Evolutionary conservation across 2,113 vertebrate species (phyloP).

Genomic region (Astur gentilis): DNA sequence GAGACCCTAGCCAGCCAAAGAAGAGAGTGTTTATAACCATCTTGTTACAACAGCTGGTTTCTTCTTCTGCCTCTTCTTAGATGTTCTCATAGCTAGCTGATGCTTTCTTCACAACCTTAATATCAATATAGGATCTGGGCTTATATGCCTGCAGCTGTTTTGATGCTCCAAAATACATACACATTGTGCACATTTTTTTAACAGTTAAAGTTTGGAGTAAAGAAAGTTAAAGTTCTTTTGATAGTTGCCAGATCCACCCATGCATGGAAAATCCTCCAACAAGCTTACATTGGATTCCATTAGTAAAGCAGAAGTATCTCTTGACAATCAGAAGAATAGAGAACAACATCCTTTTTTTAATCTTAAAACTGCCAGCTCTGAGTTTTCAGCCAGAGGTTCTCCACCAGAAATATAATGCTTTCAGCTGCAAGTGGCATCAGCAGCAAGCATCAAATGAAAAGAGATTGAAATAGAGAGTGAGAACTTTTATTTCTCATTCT

Average conservation of each 20-base stretch:
- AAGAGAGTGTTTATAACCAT: not conserved
- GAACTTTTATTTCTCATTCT: conserved; percentile 19
- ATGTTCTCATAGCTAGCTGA: not conserved
- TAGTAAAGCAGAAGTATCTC: not conserved
- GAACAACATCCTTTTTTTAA: not conserved
- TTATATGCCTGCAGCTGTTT: not conserved
- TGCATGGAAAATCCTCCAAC: not conserved
- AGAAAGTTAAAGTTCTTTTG: not conserved
- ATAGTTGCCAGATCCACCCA: not conserved
- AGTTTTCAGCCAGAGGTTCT: not conserved
- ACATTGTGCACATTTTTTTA: not conserved
- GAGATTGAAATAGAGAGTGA: not conserved
- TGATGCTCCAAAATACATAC: not conserved
- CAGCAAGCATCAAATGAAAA: conserved; percentile 9
- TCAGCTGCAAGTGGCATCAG: not conserved
- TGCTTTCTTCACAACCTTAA: not conserved
- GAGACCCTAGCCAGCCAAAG: not conserved
- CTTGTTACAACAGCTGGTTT: not conserved
- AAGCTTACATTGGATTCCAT: not conserved
- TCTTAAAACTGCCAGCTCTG: not conserved
- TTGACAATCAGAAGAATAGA: not conserved
- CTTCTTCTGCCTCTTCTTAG: not conserved
- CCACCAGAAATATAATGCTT: not conserved
- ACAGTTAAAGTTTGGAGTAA: not conserved
- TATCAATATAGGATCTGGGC: not conserved